Percentiles rank a stretch among this genome's conserved stretches.
Conservation (phyloP, 2,113 vertebrate genomes). For the Pollimyrus isidori region DNA sequence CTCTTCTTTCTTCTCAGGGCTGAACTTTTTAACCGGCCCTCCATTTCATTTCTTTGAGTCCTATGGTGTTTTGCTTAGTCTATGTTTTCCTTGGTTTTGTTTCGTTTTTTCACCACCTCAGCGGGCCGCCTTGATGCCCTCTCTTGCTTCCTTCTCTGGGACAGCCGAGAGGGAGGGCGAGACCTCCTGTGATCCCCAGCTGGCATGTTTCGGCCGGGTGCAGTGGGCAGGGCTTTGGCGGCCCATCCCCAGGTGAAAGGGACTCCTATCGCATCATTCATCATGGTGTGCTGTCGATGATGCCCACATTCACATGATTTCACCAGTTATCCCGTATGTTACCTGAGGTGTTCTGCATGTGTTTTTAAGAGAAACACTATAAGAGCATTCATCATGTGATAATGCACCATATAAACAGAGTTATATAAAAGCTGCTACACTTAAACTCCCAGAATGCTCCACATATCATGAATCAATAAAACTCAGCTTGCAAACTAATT, state of each 20-base stretch:
- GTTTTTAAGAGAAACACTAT: neutral
- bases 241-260: neutral
- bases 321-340: neutral
- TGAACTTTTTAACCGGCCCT: constrained; percentile 20
- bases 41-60: constrained; percentile 37
- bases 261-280: neutral
- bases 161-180: constrained; percentile 5
- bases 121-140: constrained; percentile 26
- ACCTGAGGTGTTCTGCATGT: neutral
- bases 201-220: neutral
- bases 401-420: neutral
- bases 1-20: constrained; percentile 7
- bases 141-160: constrained; percentile 26
- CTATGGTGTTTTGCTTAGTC: constrained; percentile 33
- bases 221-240: neutral
- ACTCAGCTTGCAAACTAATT: neutral
- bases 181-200: constrained; percentile 31
- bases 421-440: neutral
- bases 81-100: constrained; percentile 12
- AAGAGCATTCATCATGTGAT: neutral
- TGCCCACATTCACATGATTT: neutral
- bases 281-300: neutral
- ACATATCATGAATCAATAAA: neutral
- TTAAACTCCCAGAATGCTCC: neutral
- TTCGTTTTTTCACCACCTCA: constrained; percentile 27